Conservation (phyloP, 2,888 invertebrate species). For the Pheosia gnoma region DNA sequence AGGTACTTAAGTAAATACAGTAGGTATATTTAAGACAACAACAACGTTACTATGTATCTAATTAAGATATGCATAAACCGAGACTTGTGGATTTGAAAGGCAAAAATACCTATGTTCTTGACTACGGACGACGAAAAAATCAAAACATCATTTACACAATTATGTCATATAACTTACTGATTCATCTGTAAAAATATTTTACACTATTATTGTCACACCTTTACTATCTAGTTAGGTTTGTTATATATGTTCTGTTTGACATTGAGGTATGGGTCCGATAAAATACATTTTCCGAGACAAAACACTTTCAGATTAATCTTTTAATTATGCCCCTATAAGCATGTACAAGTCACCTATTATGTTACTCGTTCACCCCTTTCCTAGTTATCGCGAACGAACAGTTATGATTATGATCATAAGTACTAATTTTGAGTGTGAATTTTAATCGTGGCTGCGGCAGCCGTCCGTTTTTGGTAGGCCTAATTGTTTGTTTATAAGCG, state of each 20-base stretch:
- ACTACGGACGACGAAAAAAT: too few species aligned
- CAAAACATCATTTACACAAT: too few species aligned
- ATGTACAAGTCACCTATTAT: neutral
- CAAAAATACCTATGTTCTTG: too few species aligned
- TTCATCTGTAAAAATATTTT: too few species aligned
- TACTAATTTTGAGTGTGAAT: constrained; percentile 8
- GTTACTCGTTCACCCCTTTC: constrained; percentile 5
- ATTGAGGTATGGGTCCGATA: too few species aligned
- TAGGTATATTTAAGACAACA: constrained; percentile 7
- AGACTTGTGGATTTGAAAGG: constrained; percentile 13
- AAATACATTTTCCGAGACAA: too few species aligned
- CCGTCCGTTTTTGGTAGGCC: constrained; percentile 15
- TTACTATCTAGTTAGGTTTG: too few species aligned
- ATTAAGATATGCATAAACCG: constrained; percentile 17
- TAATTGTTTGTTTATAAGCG: constrained; percentile 58
- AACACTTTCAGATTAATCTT: too few species aligned
- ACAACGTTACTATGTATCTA: constrained; percentile 8
- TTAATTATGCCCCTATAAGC: too few species aligned
- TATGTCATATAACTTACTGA: too few species aligned
- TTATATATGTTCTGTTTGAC: too few species aligned
- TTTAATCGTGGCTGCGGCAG: constrained; percentile 8
- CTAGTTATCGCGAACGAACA: neutral
- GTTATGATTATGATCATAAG: neutral
- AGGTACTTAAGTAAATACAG: neutral
- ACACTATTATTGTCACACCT: too few species aligned